Percentiles rank a stretch among this genome's conserved stretches.
Evolutionary conservation across 2,797 vertebrate species (phyloP).

Genomic region (Eospalax fontanierii): DNA sequence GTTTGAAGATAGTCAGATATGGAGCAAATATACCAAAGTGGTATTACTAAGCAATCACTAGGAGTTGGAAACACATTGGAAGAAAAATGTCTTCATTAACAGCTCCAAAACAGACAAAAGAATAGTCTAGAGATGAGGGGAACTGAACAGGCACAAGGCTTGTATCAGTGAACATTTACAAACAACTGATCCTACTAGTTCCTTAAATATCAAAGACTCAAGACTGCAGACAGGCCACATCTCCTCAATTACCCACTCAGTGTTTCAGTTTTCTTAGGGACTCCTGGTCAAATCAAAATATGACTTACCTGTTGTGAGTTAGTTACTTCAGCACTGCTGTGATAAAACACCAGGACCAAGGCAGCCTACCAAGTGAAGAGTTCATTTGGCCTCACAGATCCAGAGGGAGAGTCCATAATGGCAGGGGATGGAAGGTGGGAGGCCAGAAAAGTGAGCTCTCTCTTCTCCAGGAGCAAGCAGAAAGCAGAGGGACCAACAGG

Average conservation of each 20-base stretch:
- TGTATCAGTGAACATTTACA: background rate
- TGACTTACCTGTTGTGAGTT: too few relatives aligned
- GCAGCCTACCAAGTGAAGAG: too few relatives aligned
- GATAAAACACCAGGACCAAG: too few relatives aligned
- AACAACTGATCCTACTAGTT: too few relatives aligned
- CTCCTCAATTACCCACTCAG: background rate
- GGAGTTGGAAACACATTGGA: background rate
- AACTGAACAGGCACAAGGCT: background rate
- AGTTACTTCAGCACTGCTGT: background rate
- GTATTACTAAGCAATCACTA: background rate
- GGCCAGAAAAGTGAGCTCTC: too few relatives aligned
- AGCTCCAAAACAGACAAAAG: background rate
- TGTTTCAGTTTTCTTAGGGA: background rate
- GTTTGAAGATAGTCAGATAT: conserved; percentile 22
- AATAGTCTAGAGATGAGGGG: background rate
- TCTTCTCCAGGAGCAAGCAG: too few relatives aligned
- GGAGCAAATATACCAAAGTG: conserved; percentile 60
- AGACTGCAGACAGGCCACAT: background rate
- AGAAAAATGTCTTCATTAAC: background rate
- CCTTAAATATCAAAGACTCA: too few relatives aligned
- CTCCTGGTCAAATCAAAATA: background rate
- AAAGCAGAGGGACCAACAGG: too few relatives aligned
- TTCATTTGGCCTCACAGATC: too few relatives aligned
- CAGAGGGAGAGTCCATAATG: too few relatives aligned
- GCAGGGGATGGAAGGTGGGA: too few relatives aligned